Conservation (phyloP, 2,113 vertebrate genomes). For the Lophius piscatorius region DNA sequence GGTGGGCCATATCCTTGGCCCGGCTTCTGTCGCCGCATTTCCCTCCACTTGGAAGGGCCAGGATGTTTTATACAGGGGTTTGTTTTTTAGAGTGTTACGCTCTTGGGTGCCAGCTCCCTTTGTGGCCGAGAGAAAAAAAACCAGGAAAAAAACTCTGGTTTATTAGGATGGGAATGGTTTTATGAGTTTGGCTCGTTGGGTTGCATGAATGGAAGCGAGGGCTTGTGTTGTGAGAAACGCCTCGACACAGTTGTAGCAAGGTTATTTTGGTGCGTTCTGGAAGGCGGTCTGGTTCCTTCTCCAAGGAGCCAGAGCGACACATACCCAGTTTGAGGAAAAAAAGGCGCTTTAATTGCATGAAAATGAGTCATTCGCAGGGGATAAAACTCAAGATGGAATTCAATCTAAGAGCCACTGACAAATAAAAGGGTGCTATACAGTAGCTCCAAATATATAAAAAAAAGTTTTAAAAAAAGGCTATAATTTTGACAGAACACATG, state of each 20-base stretch:
- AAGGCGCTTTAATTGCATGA: slow-evolving; percentile 27
- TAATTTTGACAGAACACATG: slow-evolving; percentile 53
- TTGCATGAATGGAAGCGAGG: slow-evolving; percentile 67
- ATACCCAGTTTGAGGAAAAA: slow-evolving; percentile 33
- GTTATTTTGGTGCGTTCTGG: slow-evolving; percentile 58
- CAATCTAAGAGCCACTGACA: slow-evolving; percentile 26
- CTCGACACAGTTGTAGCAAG: slow-evolving; percentile 48
- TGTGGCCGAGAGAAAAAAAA: slow-evolving; percentile 66
- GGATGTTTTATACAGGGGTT: slow-evolving; percentile 60
- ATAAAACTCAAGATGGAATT: slow-evolving; percentile 27
- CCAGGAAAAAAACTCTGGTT: slow-evolving; percentile 51
- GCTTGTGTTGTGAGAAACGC: slow-evolving; percentile 64
- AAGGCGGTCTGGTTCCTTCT: slow-evolving; percentile 64
- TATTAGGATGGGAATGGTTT: slow-evolving; percentile 75
- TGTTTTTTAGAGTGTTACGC: slow-evolving; percentile 37
- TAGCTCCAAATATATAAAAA: slow-evolving; percentile 50
- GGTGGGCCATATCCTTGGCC: slow-evolving; percentile 49
- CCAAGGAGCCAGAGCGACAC: slow-evolving; percentile 23
- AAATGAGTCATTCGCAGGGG: slow-evolving; percentile 33
- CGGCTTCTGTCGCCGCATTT: slow-evolving; percentile 52
- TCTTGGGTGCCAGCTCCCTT: slow-evolving; percentile 65
- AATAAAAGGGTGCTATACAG: slow-evolving; percentile 47
- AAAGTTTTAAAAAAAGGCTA: slow-evolving; percentile 31
- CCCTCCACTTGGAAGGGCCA: too few species aligned
- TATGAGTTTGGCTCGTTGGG: slow-evolving; percentile 72